These are phyloP conservation scores for Andrena dorsata DNA, from an alignment of 2,888 invertebrate genomes.

Conservation along the genomic window DNA sequence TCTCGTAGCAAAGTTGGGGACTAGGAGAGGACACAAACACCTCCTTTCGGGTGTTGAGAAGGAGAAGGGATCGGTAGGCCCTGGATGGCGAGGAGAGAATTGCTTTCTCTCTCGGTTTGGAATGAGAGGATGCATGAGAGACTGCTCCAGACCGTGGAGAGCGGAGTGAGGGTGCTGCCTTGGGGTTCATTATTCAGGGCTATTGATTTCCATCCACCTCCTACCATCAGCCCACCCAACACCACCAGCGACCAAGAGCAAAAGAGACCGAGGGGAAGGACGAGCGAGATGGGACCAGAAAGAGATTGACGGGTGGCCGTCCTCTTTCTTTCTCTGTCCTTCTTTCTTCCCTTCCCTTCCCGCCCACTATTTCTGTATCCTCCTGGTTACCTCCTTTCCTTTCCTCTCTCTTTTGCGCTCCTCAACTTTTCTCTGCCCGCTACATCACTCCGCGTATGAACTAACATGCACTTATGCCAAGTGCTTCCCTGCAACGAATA, in stretches of 20 bases:
- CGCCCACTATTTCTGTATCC: slow-evolving; percentile 25
- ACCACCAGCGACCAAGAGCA: slow-evolving; percentile 76
- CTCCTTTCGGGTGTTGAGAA: slow-evolving; percentile 72
- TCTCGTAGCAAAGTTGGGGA: slow-evolving; percentile 77
- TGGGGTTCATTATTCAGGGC: slow-evolving; percentile 85
- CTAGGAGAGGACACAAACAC: slow-evolving; percentile 79
- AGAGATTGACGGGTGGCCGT: slow-evolving; percentile 76
- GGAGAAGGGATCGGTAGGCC: slow-evolving; percentile 70
- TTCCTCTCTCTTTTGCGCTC: slow-evolving; percentile 43
- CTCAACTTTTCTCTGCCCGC: slow-evolving; percentile 58
- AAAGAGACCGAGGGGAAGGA: slow-evolving; percentile 69
- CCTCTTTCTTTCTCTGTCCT: slow-evolving; percentile 64
- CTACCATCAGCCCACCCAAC: slow-evolving; percentile 79
- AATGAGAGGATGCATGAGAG: slow-evolving; percentile 80
- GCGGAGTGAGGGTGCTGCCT: slow-evolving; percentile 80
- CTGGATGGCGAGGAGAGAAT: slow-evolving; percentile 60
- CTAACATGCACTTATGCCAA: slow-evolving; percentile 77
- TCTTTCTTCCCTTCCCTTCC: slow-evolving; percentile 35
- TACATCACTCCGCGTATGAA: slow-evolving; percentile 76
- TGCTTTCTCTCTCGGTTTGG: slow-evolving; percentile 64
- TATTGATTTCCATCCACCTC: slow-evolving; percentile 85
- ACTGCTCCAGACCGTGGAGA: slow-evolving; percentile 81
- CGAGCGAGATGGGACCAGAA: slow-evolving; percentile 69
- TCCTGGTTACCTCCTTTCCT: slow-evolving; percentile 41
- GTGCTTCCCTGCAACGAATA: slow-evolving; percentile 64